Percentiles rank a stretch among this genome's conserved stretches.
Conservation (phyloP, 1,140 invertebrate species). For the Holotrichia oblita region DNA sequence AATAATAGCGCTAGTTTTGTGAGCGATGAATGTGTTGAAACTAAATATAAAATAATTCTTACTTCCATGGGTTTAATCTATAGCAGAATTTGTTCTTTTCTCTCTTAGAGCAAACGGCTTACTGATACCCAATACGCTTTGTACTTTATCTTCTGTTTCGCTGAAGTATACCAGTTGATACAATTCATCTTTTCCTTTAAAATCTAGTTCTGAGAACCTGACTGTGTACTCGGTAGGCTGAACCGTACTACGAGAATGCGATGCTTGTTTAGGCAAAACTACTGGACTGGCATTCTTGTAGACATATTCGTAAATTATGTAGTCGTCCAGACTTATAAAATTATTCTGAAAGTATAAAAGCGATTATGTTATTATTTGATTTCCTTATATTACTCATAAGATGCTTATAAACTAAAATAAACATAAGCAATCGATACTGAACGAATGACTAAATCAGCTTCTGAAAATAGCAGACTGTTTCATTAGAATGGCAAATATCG, state of each 20-base stretch:
- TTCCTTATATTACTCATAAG: too few relatives aligned
- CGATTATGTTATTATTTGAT: too few relatives aligned
- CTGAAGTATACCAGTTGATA: conserved; percentile 81
- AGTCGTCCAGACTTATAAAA: conserved; percentile 84
- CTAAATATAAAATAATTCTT: not conserved
- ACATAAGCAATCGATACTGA: too few relatives aligned
- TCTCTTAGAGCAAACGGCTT: conserved; percentile 55
- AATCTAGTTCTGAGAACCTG: conserved; percentile 65
- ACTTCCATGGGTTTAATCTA: not conserved
- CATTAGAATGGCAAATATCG: too few relatives aligned
- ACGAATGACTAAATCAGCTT: too few relatives aligned
- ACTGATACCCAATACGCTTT: conserved; percentile 66
- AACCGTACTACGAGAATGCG: conserved; percentile 44
- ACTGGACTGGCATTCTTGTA: conserved; percentile 60
- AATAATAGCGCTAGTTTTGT: too few relatives aligned
- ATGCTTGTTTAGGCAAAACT: conserved; percentile 44
- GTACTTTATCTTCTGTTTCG: conserved; percentile 71
- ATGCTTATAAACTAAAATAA: too few relatives aligned
- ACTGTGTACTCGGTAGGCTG: conserved; percentile 61
- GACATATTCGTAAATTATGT: conserved; percentile 84
- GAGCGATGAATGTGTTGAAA: too few relatives aligned
- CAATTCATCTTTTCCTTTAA: conserved; percentile 68
- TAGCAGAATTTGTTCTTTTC: conserved; percentile 40
- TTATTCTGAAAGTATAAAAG: conserved; percentile 65
- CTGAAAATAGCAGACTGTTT: too few relatives aligned